Base-by-base conservation (phyloP, 2,888 invertebrate species). In the Tenthredo livida region DNA sequence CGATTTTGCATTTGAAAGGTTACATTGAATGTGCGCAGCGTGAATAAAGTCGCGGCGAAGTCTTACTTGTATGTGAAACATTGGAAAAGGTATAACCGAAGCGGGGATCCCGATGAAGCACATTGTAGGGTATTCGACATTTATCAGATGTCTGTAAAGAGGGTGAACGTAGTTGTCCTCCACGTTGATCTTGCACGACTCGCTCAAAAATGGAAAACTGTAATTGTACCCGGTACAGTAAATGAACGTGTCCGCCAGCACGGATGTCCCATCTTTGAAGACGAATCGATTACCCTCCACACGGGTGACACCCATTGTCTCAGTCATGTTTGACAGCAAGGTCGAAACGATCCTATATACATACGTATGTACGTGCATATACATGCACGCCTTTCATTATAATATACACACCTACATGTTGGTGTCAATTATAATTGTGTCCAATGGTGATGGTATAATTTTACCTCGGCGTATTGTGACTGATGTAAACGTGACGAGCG, bases 211-310 rank as follows among this genome's bases (percentile, higher is more conserved):
- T 0, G 96, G 96, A 89, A 96, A 97, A 86, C 93, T 94, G 91
- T 95, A 97, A 85, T 94, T 94, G 92, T 97, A 97, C 0, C 97
- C 97, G 90, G 97, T 97, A 90, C 97, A 97, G 90, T 96, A 95
- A 87, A 97, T 94, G 29, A 97, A 94, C 25, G 94, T 94, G 90
- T 97, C 97, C 17, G 96, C 94, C 12, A 94, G 93, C 87, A 96
- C 95, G 85, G 93, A 93, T 0, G 94, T 94, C 33, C 94, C 96
- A 90, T 97, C 96, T 54, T 94, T 91, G 88, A 97, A 96, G 37
- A 94, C 87, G 9, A 95, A 95, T 2, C 94, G 94, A 40, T 94
- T 94, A 0, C 93, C 89, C 0, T 94, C 93, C 80, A 96, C 94
- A 65, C 92, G 90, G 85, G 93, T 92, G 1, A 96, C 93, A 40